These are phyloP conservation scores for Pangasius macronema DNA, from an alignment of 2,797 vertebrate species.

Conservation along the genomic window DNA sequence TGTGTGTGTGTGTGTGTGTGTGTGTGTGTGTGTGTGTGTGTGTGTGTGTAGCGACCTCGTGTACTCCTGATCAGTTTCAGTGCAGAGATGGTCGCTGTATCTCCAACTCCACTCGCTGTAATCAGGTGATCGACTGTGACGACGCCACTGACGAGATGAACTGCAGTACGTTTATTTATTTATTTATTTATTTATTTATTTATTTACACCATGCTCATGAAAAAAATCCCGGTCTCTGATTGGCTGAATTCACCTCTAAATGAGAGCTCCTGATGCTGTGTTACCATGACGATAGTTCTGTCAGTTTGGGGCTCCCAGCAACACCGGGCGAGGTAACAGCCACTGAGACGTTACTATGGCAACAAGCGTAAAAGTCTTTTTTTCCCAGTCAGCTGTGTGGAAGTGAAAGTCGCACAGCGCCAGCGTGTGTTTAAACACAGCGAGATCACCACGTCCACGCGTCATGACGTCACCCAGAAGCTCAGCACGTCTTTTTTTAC, in stretches of 20 bases:
- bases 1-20: conserved; percentile 27
- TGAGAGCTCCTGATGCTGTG: not conserved
- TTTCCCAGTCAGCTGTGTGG: not conserved
- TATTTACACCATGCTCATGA: not conserved
- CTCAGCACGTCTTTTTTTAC: no score
- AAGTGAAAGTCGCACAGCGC: not conserved
- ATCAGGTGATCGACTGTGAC: conserved; percentile 92
- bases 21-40: conserved; percentile 30
- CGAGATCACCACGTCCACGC: not conserved
- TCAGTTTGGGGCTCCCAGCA: no score
- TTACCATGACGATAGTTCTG: not conserved
- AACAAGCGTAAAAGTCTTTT: not conserved
- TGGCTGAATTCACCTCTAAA: not conserved
- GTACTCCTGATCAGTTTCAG: conserved; percentile 81
- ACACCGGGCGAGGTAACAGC: not conserved
- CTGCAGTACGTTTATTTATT: conserved; percentile 80
- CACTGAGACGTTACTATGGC: not conserved
- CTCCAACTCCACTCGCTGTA: conserved; percentile 87
- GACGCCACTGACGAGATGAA: conserved; percentile 94
- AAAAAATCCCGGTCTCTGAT: not conserved
- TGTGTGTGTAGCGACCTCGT: conserved; percentile 71
- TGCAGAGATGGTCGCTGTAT: conserved; percentile 89
- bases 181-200: not conserved
- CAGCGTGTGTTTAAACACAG: not conserved
- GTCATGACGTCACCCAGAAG: not conserved